Evolutionary conservation across 2,113 vertebrate genomes (phyloP), one percentile per base, ranked within the genome.

Genomic region (Melozone crissalis): DNA sequence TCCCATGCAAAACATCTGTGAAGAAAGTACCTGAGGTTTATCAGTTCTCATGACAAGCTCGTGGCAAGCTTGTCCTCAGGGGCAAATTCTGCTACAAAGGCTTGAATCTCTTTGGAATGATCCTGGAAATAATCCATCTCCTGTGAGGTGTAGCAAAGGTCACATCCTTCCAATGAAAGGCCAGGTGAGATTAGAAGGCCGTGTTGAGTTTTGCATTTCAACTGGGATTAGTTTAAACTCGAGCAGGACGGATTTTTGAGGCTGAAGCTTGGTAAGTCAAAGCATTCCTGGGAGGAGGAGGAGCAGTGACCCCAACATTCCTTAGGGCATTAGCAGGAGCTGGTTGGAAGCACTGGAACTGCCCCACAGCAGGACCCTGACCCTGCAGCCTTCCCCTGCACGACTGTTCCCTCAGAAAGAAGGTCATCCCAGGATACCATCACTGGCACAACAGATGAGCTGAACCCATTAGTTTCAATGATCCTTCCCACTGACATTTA

Each of bases 381-480:
- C 68, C 76, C 62, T 47, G 20, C 52, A 87, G 68, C 47, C 68
- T 43, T 49, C 57, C 52, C 63, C 43, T 49, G 1, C 0, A 1
- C 0, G 0, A 35, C 54, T 43, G 19, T 23, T 86, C 33, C 73
- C 28, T 72, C 74, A 86, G 75, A 71, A 63, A 44, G 46, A 46
- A 72, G 49, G 55, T 95, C 62, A 87, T 27, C 49, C 76, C 73
- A 55, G 69, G 90, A 87, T 41, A 78, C 59, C 75, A 63, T n/a
- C 73, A 24, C 57, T 46, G 61, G 65, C 65, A 94, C 83, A 81
- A 54, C 22, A 37, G 57, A 71, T 24, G 61, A 82, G 75, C 31
- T 28, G 54, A 79, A 72, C 30, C 54, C 66, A 73, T 93, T 89
- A 20, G 33, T 94, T 95, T 96, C 92, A 95, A 87, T 87, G 83